Percentiles rank a stretch among this genome's conserved stretches.
Evolutionary conservation across 2,113 vertebrate genomes (phyloP).

Genomic region (Nipponia nippon): DNA sequence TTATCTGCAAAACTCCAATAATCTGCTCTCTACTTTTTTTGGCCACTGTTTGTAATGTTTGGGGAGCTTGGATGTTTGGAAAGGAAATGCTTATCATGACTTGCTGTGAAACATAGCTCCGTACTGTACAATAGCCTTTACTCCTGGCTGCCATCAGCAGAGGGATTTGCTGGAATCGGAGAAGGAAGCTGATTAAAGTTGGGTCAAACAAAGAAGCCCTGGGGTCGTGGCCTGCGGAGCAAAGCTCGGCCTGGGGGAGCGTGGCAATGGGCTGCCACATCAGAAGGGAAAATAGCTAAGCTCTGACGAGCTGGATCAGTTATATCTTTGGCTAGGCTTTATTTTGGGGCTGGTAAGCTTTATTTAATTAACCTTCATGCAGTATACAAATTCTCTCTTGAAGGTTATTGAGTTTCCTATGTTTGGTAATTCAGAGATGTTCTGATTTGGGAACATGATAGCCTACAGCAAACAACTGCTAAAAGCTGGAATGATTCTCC

Average conservation of each 20-base stretch:
- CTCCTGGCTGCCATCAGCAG: not conserved
- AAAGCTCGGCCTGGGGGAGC: not conserved
- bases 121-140: not conserved
- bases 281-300: not conserved
- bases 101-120: not conserved
- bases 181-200: conserved; percentile 41
- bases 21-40: not conserved
- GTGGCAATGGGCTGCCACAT: not conserved
- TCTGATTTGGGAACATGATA: not conserved
- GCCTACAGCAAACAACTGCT: not conserved
- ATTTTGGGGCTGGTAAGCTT: not conserved
- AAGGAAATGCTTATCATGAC: not conserved
- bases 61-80: conserved; percentile 9
- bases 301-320: not conserved
- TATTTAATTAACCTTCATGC: not conserved
- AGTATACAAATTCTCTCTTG: not conserved
- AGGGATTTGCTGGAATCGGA: not conserved
- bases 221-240: not conserved
- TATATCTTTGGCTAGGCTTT: not conserved
- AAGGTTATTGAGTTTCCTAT: not conserved
- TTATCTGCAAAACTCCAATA: not conserved
- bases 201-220: conserved; percentile 1
- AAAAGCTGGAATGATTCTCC: not conserved
- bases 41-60: not conserved
- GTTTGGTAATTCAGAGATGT: not conserved